phyloP scores from a whole-genome alignment of 2,797 vertebrate species.

The Gymnothorax reevesii region DNA sequence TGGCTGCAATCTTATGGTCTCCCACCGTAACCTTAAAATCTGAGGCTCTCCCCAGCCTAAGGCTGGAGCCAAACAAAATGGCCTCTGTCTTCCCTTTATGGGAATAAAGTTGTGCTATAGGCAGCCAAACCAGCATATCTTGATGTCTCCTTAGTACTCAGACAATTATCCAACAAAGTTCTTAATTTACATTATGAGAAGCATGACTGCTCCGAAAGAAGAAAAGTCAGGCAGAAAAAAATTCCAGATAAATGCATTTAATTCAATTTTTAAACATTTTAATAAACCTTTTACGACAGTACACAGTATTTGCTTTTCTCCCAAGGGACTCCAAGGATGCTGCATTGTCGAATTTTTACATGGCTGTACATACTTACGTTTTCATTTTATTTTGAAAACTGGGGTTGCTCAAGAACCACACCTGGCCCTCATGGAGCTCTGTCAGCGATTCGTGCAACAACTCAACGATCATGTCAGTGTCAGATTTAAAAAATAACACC shows the following conservation, averaged over 20 bases:
- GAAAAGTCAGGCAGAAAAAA: neutral
- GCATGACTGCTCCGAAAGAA: neutral
- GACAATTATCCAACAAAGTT: neutral
- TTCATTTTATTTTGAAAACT: neutral
- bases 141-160: neutral
- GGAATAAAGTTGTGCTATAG: neutral
- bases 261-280: constrained; percentile 20
- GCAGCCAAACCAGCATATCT: neutral
- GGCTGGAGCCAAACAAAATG: too few relatives aligned
- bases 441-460: neutral
- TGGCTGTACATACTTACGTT: constrained; percentile 6
- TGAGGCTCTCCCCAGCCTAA: too few relatives aligned
- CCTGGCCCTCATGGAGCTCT: neutral
- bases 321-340: neutral
- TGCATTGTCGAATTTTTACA: constrained; percentile 3
- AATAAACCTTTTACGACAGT: neutral
- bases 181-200: neutral
- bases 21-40: too few relatives aligned
- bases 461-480: constrained; percentile 29
- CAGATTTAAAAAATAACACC: constrained; percentile 61
- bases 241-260: constrained; percentile 3
- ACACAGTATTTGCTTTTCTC: neutral
- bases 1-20: too few relatives aligned
- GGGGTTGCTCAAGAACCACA: neutral
- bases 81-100: too few relatives aligned